These are phyloP conservation scores for Leptobrachium leishanense DNA, from an alignment of 2,113 vertebrate species.

Conservation along the genomic window DNA sequence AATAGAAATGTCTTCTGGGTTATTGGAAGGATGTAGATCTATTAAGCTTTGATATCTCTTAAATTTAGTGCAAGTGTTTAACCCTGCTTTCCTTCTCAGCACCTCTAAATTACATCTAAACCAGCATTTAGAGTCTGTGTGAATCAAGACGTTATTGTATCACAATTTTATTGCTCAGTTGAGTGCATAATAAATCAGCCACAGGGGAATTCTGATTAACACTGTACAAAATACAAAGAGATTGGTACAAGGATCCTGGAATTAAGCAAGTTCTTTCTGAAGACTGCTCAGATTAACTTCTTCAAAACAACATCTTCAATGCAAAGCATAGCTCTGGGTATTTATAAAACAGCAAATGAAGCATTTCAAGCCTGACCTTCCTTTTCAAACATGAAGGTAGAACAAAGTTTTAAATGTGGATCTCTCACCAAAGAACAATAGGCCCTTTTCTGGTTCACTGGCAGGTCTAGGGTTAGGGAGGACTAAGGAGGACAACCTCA, in stretches of 20 bases:
- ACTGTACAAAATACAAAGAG: conserved; percentile 41
- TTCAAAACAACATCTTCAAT: conserved; percentile 22
- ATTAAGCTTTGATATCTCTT: conserved; percentile 41
- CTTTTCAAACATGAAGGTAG: no score
- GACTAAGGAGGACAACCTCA: no score
- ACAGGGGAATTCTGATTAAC: conserved; percentile 44
- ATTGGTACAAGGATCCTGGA: conserved; percentile 39
- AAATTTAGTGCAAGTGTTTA: conserved; percentile 47
- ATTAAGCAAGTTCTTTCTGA: conserved; percentile 23
- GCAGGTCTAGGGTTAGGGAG: no score
- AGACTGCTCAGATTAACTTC: conserved; percentile 26
- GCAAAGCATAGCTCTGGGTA: no score
- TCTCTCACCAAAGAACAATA: no score
- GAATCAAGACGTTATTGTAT: conserved; percentile 29
- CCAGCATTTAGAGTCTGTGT: conserved; percentile 31
- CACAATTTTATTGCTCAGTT: conserved; percentile 42
- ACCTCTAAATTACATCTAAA: conserved; percentile 44
- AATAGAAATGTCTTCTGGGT: conserved; percentile 48
- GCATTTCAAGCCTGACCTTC: no score
- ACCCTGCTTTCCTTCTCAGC: conserved; percentile 28
- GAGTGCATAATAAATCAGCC: conserved; percentile 48
- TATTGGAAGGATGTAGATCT: conserved; percentile 48
- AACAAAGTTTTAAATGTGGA: no score
- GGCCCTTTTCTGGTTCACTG: no score
- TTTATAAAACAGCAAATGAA: no score